Evolutionary conservation across 1,140 invertebrate species (phyloP).

Genomic region (Teleopsis dalmanni): DNA sequence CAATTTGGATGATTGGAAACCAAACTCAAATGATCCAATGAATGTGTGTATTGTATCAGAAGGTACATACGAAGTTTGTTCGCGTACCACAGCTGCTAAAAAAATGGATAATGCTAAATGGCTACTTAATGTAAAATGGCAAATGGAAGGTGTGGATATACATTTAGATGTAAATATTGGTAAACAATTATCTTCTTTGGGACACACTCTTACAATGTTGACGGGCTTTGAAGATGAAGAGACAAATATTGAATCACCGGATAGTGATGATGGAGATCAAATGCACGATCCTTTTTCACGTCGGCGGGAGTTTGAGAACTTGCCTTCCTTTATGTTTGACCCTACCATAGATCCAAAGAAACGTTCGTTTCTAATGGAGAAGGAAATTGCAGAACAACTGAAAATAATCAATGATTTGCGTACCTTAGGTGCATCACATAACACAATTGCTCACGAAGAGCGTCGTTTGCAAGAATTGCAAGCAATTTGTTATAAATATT

Average conservation of each 20-base stretch:
- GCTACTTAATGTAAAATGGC: conserved; percentile 95
- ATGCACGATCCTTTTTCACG: conserved; percentile 47
- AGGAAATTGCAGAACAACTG: conserved; percentile 94
- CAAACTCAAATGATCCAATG: conserved; percentile 77
- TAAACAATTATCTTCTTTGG: conserved; percentile 86
- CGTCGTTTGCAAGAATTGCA: conserved; percentile 84
- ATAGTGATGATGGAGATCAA: conserved; percentile 70
- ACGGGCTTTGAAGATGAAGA: conserved; percentile 81
- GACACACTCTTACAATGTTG: conserved; percentile 90
- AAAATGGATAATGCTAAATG: conserved; percentile 91
- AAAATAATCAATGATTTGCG: conserved; percentile 89
- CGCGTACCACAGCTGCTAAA: conserved; percentile 75
- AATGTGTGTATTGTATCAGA: conserved; percentile 96
- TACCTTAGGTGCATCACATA: conserved; percentile 80
- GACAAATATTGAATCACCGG: conserved; percentile 60
- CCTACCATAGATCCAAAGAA: conserved; percentile 77
- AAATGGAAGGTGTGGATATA: conserved; percentile 98
- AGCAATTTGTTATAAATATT: conserved; percentile 83
- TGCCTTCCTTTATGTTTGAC: conserved; percentile 82
- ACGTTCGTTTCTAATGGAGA: conserved; percentile 87
- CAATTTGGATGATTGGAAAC: conserved; percentile 95
- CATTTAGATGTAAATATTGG: conserved; percentile 94
- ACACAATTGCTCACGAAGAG: conserved; percentile 85
- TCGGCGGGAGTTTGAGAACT: conserved; percentile 54
- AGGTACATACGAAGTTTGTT: conserved; percentile 95